Base-by-base conservation (phyloP, 64 coral and sea anemone genomes). In the Dendrophyllia cribrosa region DNA sequence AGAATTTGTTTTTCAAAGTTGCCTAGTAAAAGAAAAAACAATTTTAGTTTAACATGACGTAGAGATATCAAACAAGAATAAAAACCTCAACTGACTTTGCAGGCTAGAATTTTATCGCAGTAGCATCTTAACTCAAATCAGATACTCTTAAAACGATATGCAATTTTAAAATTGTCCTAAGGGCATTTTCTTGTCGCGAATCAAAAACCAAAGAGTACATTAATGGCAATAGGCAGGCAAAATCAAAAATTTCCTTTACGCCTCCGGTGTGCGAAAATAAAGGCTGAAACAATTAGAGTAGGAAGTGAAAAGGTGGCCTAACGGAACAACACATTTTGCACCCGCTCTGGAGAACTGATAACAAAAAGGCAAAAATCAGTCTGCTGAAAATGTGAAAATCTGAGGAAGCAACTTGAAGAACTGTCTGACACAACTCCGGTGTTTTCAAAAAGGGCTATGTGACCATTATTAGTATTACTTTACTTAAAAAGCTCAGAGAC, bases 121-220 rank as follows among this genome's bases (percentile, higher is more conserved):
- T 15, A 84, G 45, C 43, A 84, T 84, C 80, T 65, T 65, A 68
- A 50, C 58, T 67, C 46, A 67, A 21, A 51, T 84, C 60, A 11
- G 61, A 84, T 84, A 67, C 16, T 68, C 46, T 48, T 12, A n/a
- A 68, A 21, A 68, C 58, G 59, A 82, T 45, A 82, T 82, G 59
- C 78, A 64, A 63, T 45, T 82, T 82, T 82, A 82, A 63, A 43
- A 34, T 25, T 80, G 19, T 68, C 80, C 80, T 51, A 2, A 65
- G 62, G 62, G 80, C 46, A 46, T 50, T 7, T 47, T 65, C 11
- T 7, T 60, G 21, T 68, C 59, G 46, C 80, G 59, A 68, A 66
- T 83, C 49, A 5, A 83, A 65, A 83, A 69, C 17, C 22, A 9
- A 69, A 69, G n/a, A 24, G 19, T 75, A 34, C 44, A 45, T 43